phyloP scores from a whole-genome alignment of 2,888 invertebrate genomes.

The Plutella xylostella region DNA sequence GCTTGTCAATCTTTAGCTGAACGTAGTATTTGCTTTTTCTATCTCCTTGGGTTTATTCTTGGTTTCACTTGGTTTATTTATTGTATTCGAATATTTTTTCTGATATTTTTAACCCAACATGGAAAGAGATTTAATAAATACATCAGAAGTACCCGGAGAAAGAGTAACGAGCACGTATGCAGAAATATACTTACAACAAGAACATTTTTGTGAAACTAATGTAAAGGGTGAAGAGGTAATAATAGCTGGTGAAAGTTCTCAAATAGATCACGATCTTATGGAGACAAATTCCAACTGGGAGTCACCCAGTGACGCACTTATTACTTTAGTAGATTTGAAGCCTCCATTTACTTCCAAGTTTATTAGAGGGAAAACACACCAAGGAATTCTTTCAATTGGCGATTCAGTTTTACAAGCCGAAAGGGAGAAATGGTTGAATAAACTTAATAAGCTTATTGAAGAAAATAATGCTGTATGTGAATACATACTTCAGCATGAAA shows the following conservation, averaged over 20 bases:
- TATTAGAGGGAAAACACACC: slow-evolving; percentile 47
- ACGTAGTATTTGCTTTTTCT: too few species aligned
- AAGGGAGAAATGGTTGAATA: slow-evolving; percentile 28
- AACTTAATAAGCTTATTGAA: slow-evolving; percentile 27
- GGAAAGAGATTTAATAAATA: background rate
- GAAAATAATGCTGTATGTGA: slow-evolving; percentile 50
- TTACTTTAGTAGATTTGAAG: slow-evolving; percentile 40
- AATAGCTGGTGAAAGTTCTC: background rate
- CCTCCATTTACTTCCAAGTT: slow-evolving; percentile 61
- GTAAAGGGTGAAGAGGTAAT: background rate
- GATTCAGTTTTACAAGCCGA: slow-evolving; percentile 36
- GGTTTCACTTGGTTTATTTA: background rate
- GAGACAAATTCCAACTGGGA: slow-evolving; percentile 31
- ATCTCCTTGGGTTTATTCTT: background rate
- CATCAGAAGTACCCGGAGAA: slow-evolving; percentile 25
- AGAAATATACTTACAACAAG: slow-evolving; percentile 39
- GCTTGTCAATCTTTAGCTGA: too few species aligned
- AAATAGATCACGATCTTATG: too few species aligned
- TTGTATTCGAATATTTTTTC: background rate
- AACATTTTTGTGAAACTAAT: background rate
- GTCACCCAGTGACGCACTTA: slow-evolving; percentile 54
- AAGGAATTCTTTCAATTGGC: slow-evolving; percentile 51
- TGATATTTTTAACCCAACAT: background rate
- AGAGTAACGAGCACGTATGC: slow-evolving; percentile 45
- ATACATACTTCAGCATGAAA: slow-evolving; percentile 38